These are phyloP conservation scores for Myanophis thanlyinensis DNA, from an alignment of 2,113 vertebrate genomes.

Conservation along the genomic window DNA sequence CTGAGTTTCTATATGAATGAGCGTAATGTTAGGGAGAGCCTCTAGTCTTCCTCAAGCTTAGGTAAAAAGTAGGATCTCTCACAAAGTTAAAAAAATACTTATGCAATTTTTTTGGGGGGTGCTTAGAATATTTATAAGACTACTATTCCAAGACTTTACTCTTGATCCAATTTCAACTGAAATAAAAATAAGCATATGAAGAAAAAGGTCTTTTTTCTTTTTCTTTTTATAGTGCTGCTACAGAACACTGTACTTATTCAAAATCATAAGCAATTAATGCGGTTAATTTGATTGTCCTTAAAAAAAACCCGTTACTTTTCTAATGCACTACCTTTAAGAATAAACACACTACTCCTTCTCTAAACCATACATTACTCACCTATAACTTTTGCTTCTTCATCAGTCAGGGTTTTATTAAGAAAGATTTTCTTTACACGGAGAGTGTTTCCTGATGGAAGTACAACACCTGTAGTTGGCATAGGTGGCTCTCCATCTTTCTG, in stretches of 20 bases:
- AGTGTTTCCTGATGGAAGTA: conserved; percentile 98
- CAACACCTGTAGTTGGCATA: conserved; percentile 97
- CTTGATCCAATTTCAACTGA: background rate
- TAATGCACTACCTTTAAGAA: accelerated
- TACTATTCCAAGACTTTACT: background rate
- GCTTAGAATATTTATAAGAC: background rate
- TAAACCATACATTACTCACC: conserved; percentile 69
- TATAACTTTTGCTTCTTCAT: conserved; percentile 98
- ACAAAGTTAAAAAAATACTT: background rate
- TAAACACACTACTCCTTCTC: background rate
- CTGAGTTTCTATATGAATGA: background rate
- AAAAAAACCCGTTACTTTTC: background rate
- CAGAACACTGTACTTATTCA: background rate
- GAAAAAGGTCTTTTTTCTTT: background rate
- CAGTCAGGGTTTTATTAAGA: conserved; percentile 96
- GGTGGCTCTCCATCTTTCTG: conserved; percentile 98
- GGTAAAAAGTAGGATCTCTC: background rate
- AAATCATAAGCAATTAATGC: background rate
- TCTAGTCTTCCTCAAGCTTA: background rate
- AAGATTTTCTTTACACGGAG: conserved; percentile 98
- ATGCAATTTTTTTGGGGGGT: background rate
- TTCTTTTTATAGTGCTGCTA: no score
- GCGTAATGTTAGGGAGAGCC: background rate
- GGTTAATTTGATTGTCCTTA: background rate
- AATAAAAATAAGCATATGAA: background rate